A percentile compares a stretch with the other conserved stretches of the same genome.
phyloP scores from a whole-genome alignment of 2,888 invertebrate genomes.

The Adineta ricciae region DNA sequence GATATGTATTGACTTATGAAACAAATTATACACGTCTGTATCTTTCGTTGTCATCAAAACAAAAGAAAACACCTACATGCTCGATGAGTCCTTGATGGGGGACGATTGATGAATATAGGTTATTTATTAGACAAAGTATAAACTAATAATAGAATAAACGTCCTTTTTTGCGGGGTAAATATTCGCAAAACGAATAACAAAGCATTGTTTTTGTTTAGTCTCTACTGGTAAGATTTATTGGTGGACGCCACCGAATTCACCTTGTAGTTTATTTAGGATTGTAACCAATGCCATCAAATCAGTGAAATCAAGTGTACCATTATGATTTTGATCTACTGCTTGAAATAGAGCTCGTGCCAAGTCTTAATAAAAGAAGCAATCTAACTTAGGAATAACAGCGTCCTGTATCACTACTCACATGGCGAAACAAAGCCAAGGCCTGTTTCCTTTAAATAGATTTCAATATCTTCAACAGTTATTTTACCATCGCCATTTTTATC shows the following conservation, averaged over 20 bases:
- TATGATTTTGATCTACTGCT: background rate
- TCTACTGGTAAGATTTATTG: background rate
- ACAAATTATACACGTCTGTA: background rate
- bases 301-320: conserved; percentile 17
- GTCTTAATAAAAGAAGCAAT: background rate
- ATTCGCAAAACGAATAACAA: background rate
- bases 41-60: background rate
- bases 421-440: conserved; percentile 3
- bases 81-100: background rate
- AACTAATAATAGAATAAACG: too few relatives aligned
- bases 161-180: too few relatives aligned
- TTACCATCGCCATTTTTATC: conserved; percentile 18
- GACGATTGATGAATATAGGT: background rate
- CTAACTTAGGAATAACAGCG: background rate
- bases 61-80: background rate
- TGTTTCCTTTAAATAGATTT: background rate
- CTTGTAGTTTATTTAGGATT: background rate
- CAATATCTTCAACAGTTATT: background rate
- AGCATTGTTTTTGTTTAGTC: background rate
- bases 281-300: background rate
- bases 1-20: background rate
- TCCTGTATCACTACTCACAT: background rate
- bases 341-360: background rate
- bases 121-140: background rate
- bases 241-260: background rate